Evolutionary conservation across 2,888 invertebrate genomes (phyloP).

Genomic region (Tridacna crocea): DNA sequence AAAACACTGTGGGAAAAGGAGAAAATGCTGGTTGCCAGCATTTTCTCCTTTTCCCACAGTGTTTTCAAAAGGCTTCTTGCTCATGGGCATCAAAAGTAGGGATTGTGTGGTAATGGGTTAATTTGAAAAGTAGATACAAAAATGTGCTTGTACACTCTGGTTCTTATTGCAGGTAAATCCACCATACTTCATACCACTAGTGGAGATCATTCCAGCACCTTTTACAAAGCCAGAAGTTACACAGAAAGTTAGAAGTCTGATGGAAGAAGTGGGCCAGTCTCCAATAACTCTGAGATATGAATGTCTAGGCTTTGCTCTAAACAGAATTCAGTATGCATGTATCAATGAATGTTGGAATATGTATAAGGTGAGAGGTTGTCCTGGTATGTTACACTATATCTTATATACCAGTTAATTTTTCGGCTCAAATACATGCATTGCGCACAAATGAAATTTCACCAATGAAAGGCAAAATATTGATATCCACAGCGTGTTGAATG

Average conservation of each 20-base stretch:
- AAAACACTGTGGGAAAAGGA: neutral
- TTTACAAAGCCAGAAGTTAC: conserved; percentile 94
- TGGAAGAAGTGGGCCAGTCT: conserved; percentile 96
- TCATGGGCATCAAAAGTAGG: too few species aligned
- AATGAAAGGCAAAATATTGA: too few species aligned
- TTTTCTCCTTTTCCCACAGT: neutral
- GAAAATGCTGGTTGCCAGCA: neutral
- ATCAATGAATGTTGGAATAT: conserved; percentile 96
- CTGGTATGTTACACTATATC: too few species aligned
- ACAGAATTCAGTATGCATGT: conserved; percentile 98
- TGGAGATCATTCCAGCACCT: conserved; percentile 97
- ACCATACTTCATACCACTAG: conserved; percentile 97
- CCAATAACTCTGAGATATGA: conserved; percentile 94
- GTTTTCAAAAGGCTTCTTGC: neutral
- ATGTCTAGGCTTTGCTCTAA: conserved; percentile 96
- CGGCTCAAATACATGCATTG: too few species aligned
- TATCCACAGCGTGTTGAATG: neutral
- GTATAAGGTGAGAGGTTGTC: conserved; percentile 85
- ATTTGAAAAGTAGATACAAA: neutral
- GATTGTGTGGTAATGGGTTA: too few species aligned
- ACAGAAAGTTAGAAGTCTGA: conserved; percentile 89
- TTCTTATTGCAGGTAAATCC: conserved; percentile 90
- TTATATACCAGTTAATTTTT: too few species aligned
- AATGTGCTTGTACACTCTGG: too few species aligned
- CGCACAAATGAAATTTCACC: too few species aligned